Percentiles rank a stretch among this genome's conserved stretches.
These are phyloP conservation scores for Apodemia duryi DNA, from an alignment of 2,888 invertebrate genomes.

Conservation along the genomic window DNA sequence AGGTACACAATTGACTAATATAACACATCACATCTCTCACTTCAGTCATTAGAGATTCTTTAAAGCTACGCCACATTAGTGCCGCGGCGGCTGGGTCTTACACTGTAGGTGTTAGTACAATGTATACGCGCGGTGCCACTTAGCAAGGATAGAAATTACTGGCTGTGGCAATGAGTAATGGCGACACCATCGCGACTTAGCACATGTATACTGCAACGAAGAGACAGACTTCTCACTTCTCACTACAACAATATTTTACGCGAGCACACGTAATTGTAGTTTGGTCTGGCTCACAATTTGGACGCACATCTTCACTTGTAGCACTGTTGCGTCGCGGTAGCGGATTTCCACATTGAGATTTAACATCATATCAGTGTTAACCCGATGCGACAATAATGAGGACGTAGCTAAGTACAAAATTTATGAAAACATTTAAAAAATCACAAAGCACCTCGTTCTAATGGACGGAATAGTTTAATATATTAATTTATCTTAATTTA, in stretches of 20 bases:
- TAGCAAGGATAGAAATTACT: neutral
- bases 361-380: too few relatives aligned
- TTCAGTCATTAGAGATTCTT: constrained; percentile 24
- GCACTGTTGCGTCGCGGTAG: too few relatives aligned
- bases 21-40: constrained; percentile 29
- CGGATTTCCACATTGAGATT: too few relatives aligned
- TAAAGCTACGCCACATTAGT: neutral
- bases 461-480: neutral
- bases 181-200: too few relatives aligned
- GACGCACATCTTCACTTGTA: too few relatives aligned
- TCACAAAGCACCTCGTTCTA: neutral
- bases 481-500: neutral
- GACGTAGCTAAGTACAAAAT: neutral
- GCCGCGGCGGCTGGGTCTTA: neutral
- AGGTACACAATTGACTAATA: constrained; percentile 37
- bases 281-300: too few relatives aligned
- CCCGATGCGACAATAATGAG: neutral
- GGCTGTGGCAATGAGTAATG: too few relatives aligned
- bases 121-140: neutral
- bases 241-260: too few relatives aligned
- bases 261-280: too few relatives aligned
- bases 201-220: neutral
- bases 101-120: neutral
- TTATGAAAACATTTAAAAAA: neutral
- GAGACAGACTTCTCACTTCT: neutral